A percentile compares a stretch with the other conserved stretches of the same genome.
Conservation (phyloP, 2,797 vertebrate species). For the Sciurus carolinensis region DNA sequence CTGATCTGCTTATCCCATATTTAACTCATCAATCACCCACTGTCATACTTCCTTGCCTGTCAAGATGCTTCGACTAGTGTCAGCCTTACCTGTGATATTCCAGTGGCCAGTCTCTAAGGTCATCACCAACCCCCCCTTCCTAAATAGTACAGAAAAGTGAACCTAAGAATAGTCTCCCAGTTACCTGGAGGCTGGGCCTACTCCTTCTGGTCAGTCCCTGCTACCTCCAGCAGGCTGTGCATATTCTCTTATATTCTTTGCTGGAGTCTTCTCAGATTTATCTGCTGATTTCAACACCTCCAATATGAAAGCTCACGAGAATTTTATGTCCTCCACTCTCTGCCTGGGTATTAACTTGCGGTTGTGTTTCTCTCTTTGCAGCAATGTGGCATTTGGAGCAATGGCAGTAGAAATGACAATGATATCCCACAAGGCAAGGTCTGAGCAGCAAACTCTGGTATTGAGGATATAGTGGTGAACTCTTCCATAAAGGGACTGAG, state of each 20-base stretch:
- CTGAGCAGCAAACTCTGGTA: not conserved
- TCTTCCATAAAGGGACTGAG: not conserved
- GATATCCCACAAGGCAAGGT: not conserved
- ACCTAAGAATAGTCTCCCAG: not conserved
- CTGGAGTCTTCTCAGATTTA: not conserved
- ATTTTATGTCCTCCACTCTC: not conserved
- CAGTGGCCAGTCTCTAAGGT: not conserved
- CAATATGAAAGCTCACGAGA: not conserved
- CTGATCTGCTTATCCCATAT: not conserved
- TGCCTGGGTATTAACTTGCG: not conserved
- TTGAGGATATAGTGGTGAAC: not conserved
- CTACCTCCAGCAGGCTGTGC: not conserved
- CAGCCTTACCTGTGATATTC: not conserved
- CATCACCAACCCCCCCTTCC: not conserved
- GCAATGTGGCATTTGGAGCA: not conserved
- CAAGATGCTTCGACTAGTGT: not conserved
- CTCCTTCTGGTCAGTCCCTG: not conserved
- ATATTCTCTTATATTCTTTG: not conserved
- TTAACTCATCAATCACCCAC: not conserved
- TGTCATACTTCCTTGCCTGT: slow-evolving; percentile 1
- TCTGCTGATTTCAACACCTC: not conserved
- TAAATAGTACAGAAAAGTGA: not conserved
- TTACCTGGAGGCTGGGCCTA: not conserved
- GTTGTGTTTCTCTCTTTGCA: not conserved
- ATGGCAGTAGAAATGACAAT: not conserved